A percentile compares a stretch with the other conserved stretches of the same genome.
phyloP scores from a whole-genome alignment of 2,797 vertebrate species.

The Syngnathus acus region DNA sequence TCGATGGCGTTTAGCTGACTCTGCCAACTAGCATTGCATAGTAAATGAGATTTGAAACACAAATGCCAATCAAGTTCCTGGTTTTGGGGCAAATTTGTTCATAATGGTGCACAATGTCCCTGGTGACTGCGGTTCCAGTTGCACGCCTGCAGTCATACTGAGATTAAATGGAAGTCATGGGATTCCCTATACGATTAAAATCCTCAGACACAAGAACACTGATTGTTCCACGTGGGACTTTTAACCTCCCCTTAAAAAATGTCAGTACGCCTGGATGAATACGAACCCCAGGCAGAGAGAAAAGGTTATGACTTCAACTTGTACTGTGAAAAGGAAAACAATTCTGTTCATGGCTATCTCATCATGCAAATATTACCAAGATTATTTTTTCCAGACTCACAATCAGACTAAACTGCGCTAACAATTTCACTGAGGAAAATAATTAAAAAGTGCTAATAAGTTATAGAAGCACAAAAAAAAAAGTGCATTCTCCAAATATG shows the following conservation, averaged over 20 bases:
- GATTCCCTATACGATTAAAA: constrained; percentile 62
- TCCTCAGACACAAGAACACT: constrained; percentile 51
- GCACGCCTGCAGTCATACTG: constrained; percentile 37
- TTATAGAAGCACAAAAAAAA: not conserved
- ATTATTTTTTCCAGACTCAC: not conserved
- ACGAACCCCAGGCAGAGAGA: constrained; percentile 17
- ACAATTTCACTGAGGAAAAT: not conserved
- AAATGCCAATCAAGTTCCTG: not conserved
- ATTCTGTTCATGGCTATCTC: not conserved
- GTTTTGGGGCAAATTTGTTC: constrained; percentile 17
- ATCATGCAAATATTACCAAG: not conserved
- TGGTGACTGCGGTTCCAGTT: constrained; percentile 23
- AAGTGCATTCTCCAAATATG: not conserved
- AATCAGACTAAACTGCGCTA: not conserved
- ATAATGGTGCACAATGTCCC: constrained; percentile 17
- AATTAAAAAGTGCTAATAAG: not conserved
- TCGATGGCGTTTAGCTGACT: not conserved
- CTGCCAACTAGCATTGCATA: not conserved
- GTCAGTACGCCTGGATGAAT: constrained; percentile 12
- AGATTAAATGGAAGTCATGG: constrained; percentile 69
- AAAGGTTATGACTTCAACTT: constrained; percentile 2
- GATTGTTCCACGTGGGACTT: constrained; percentile 53
- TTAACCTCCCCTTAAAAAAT: constrained; percentile 21
- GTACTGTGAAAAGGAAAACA: not conserved
- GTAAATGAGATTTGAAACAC: not conserved